These are phyloP conservation scores for Dugesia japonica DNA, from an alignment of 2,888 invertebrate genomes.

Conservation along the genomic window DNA sequence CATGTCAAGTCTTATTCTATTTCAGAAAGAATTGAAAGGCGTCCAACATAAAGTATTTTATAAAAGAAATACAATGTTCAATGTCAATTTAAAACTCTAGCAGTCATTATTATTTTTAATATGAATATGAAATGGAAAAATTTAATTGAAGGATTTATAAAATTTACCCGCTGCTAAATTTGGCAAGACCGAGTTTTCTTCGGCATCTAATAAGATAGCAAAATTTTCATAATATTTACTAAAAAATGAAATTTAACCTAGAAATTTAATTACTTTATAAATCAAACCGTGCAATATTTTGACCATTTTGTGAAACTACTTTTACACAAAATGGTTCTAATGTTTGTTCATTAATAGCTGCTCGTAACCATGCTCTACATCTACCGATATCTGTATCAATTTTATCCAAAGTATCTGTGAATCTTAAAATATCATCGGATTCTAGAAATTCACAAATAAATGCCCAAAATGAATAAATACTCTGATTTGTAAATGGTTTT, in stretches of 20 bases:
- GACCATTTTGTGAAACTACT: background rate
- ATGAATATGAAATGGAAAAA: no score
- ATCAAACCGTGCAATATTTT: background rate
- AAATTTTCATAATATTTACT: background rate
- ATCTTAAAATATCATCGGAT: background rate
- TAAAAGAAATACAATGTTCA: no score
- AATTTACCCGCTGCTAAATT: background rate
- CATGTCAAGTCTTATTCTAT: no score
- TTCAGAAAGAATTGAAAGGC: no score
- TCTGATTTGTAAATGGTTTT: background rate
- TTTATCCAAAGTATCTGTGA: constrained; percentile 46
- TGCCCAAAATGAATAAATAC: background rate
- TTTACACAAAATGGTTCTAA: constrained; percentile 53
- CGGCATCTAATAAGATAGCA: background rate
- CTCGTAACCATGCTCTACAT: constrained; percentile 71
- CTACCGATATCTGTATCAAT: constrained; percentile 63
- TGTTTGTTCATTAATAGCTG: constrained; percentile 74
- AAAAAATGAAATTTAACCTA: background rate
- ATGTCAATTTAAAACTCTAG: no score
- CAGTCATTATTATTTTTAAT: no score
- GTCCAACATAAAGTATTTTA: no score
- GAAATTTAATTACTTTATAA: background rate
- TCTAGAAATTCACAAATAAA: background rate
- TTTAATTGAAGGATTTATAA: no score
- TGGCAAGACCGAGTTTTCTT: background rate